Percentiles rank a stretch among this genome's conserved stretches.
These are phyloP conservation scores for Fissipunctia ypsillon DNA, from an alignment of 2,888 invertebrate species.

Conservation along the genomic window DNA sequence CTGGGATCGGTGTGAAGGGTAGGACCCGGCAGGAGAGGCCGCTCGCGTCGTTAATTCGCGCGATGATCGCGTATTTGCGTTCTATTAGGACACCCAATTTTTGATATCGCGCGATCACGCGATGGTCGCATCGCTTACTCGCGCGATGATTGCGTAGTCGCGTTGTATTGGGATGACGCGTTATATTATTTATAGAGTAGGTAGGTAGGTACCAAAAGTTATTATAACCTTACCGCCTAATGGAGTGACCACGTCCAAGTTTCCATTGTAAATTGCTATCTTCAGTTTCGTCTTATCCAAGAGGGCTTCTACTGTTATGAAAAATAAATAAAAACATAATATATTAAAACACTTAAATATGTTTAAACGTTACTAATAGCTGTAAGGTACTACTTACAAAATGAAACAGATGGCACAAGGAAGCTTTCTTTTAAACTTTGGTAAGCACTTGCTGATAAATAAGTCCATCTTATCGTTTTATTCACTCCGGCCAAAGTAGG, in stretches of 20 bases:
- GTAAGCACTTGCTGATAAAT: conserved; percentile 76
- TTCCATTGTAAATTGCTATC: conserved; percentile 85
- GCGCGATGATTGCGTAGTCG: no score
- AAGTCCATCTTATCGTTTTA: conserved; percentile 79
- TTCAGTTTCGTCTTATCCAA: conserved; percentile 81
- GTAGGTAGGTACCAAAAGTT: background rate
- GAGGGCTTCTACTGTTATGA: conserved; percentile 82
- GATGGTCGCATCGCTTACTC: no score
- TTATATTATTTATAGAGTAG: no score
- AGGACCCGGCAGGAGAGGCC: no score
- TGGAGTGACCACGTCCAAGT: conserved; percentile 84
- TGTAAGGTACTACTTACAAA: conserved; percentile 81
- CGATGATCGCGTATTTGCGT: no score
- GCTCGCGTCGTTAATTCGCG: no score
- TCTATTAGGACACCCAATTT: no score
- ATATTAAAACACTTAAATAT: background rate
- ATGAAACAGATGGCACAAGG: conserved; percentile 81
- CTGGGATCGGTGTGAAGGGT: no score
- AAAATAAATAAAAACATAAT: conserved; percentile 60
- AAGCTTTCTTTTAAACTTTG: conserved; percentile 77
- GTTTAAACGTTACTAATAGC: no score
- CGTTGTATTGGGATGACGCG: no score
- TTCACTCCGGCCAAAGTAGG: conserved; percentile 81
- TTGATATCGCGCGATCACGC: no score
- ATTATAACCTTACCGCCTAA: conserved; percentile 77